phyloP scores from a whole-genome alignment of 1,140 invertebrate species.

The Procambarus virginalis region DNA sequence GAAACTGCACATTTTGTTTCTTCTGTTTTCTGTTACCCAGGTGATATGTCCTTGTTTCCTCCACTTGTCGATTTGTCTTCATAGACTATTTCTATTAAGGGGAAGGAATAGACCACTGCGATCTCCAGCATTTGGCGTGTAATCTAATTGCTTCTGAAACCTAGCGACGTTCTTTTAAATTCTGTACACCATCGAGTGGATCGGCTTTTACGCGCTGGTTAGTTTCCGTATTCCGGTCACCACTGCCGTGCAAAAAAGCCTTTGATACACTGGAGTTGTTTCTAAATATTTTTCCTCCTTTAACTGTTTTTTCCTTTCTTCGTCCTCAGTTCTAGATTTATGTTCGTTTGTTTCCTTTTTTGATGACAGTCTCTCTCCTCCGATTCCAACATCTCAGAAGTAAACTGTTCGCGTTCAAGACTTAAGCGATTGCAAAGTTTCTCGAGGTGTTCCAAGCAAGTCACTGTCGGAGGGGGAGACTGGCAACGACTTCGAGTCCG shows the following conservation, averaged over 20 bases:
- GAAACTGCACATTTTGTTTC: too few relatives aligned
- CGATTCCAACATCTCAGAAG: background rate
- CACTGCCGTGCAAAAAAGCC: background rate
- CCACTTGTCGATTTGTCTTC: background rate
- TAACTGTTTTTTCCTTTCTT: background rate
- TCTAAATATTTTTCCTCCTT: background rate
- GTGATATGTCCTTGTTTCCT: conserved; percentile 18
- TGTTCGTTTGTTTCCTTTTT: background rate
- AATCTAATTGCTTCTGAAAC: background rate
- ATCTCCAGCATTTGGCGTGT: background rate
- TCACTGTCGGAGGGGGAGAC: conserved; percentile 38
- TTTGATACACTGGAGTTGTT: background rate
- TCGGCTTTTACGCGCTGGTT: background rate
- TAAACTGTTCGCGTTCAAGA: background rate
- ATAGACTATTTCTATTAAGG: background rate
- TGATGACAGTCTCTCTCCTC: background rate
- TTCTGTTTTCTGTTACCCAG: conserved; percentile 20
- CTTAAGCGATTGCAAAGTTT: conserved; percentile 32
- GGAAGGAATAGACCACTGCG: background rate
- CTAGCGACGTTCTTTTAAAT: background rate
- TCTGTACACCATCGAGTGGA: background rate
- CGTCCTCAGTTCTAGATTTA: background rate
- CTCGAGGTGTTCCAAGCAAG: conserved; percentile 42
- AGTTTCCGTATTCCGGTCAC: background rate
- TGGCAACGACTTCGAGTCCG: conserved; percentile 17